Evolutionary conservation across 2,797 vertebrate genomes (phyloP), one percentile per base, ranked within the genome.

Genomic region (Tiaroga cobitis): DNA sequence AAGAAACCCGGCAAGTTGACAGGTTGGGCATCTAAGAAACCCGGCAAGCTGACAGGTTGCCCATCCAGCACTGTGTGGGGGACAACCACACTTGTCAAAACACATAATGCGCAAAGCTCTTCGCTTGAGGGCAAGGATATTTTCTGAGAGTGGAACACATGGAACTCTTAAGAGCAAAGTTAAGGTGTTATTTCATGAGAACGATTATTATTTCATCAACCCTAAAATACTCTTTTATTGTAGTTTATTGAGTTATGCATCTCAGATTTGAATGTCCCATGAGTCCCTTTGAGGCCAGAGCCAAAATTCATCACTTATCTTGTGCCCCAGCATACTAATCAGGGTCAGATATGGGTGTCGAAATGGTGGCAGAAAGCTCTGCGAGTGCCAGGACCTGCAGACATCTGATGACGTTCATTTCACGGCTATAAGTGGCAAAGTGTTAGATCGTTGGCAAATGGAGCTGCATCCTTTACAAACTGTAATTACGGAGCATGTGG

Each of bases 401-500:
- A 87, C 65, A 85, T 80, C 43, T 5, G 65, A 80, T 51, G 61
- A 82, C 29, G 69, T 83, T 87, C 29, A 86, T 83, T 89, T 86
- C 72, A 78, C 61, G 51, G 80, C 81, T 81, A 76, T 65, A 86
- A 84, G 68, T 29, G 68, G 73, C 41, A 54, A 43, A 84, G 83
- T 41, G 82, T 84, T 77, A 72, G 75, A 77, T 76, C 10, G 15
- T 34, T 83, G 54, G 80, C 56, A 54, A 70, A 68, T 26, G 75
- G 46, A 67, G 43, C n/a, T 2, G 54, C 56, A 37, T 83, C 79
- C 49, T 77, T 85, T 86, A 82, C 85, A 61, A 83, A 51, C 73
- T 79, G 84, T 82, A 91, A 93, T 92, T 92, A 92, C 67, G 77
- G 88, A 88, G 87, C 86, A 76, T 81, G 87, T 89, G 89, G 84